Evolutionary conservation across 2,797 vertebrate species (phyloP).

Genomic region (Pseudochaenichthys georgianus): DNA sequence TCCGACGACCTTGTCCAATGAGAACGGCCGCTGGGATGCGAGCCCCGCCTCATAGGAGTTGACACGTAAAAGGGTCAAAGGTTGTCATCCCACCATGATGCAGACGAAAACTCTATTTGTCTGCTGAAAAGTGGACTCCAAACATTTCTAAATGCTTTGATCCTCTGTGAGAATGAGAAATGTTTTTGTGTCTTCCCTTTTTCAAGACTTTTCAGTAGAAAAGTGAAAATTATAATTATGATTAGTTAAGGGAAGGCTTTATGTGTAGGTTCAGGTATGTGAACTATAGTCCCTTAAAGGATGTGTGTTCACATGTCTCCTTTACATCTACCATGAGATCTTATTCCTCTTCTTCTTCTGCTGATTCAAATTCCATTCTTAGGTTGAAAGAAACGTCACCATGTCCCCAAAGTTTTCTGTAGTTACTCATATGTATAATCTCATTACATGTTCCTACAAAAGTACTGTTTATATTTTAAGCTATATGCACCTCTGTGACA

Average conservation of each 20-base stretch:
- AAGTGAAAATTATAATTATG: background rate
- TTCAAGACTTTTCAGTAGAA: background rate
- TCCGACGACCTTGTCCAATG: constrained; percentile 68
- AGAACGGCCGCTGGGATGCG: constrained; percentile 34
- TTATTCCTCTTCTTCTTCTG: background rate
- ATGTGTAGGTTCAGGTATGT: background rate
- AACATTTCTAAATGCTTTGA: background rate
- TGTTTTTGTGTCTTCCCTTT: background rate
- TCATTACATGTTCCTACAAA: constrained; percentile 6
- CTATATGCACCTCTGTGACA: background rate
- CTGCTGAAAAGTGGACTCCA: background rate
- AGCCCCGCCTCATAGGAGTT: constrained; percentile 31
- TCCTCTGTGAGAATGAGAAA: constrained; percentile 5
- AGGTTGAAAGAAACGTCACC: background rate
- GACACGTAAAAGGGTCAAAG: constrained; percentile 55
- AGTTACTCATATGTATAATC: constrained; percentile 31
- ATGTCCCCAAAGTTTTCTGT: constrained; percentile 15
- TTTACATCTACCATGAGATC: background rate
- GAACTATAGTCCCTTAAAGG: background rate
- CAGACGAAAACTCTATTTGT: constrained; percentile 37
- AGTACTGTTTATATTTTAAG: background rate
- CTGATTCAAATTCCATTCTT: constrained; percentile 23
- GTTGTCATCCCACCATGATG: constrained; percentile 26
- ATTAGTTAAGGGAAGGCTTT: background rate
- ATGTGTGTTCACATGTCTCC: background rate